These are phyloP conservation scores for Rhodeus uyekii DNA, from an alignment of 2,797 vertebrate genomes.

Conservation along the genomic window DNA sequence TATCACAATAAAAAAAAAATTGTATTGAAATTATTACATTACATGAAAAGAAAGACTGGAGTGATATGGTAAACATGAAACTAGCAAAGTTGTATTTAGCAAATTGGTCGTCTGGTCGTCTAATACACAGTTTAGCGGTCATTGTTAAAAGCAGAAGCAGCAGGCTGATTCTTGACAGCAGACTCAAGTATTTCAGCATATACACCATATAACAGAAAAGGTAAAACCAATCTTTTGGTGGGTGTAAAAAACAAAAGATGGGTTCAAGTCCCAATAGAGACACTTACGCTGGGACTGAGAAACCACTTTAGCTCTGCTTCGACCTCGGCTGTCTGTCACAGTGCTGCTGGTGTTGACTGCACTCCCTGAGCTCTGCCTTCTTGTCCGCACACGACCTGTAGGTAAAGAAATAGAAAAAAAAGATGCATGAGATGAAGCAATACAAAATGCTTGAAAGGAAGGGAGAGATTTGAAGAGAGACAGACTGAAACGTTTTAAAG, in stretches of 20 bases:
- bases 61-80: background rate
- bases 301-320: slow-evolving; percentile 95
- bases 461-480: background rate
- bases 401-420: background rate
- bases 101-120: background rate
- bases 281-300: slow-evolving; percentile 96
- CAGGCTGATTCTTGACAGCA: no score
- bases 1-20: background rate
- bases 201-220: background rate
- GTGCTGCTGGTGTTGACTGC: slow-evolving; percentile 78
- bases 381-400: slow-evolving; percentile 91
- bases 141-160: background rate
- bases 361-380: slow-evolving; percentile 91
- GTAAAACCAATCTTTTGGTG: background rate
- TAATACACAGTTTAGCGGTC: background rate
- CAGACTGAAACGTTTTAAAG: background rate
- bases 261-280: background rate
- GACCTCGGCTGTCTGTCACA: slow-evolving; percentile 88
- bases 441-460: background rate
- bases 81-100: background rate
- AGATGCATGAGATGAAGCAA: background rate
- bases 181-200: background rate
- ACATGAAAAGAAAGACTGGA: background rate
- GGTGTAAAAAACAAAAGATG: background rate
- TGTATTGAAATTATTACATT: background rate